These are phyloP conservation scores for Cyclina sinensis DNA, from an alignment of 1,140 invertebrate species.

Conservation along the genomic window DNA sequence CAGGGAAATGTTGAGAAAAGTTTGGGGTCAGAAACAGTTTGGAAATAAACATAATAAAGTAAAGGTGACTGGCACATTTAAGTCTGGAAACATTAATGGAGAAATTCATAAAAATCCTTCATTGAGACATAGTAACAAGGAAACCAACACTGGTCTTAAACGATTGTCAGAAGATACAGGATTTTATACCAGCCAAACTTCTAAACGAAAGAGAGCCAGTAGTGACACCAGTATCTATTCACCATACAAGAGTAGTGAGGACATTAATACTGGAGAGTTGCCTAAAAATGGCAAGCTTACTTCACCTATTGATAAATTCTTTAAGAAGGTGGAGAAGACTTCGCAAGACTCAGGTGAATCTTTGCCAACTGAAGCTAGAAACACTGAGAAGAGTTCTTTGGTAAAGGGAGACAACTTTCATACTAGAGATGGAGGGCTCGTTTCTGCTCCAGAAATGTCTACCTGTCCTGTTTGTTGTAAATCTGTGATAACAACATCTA, in stretches of 20 bases:
- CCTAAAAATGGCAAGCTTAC: not conserved
- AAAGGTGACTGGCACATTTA: not conserved
- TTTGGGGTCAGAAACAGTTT: constrained; percentile 65
- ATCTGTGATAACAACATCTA: constrained; percentile 49
- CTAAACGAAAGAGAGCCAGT: not conserved
- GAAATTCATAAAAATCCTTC: not conserved
- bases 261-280: not conserved
- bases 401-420: constrained; percentile 42
- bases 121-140: not conserved
- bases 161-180: constrained; percentile 2
- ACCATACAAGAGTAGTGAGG: not conserved
- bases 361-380: constrained; percentile 6
- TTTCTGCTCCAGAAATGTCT: constrained; percentile 29
- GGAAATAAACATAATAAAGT: not conserved
- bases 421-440: not conserved
- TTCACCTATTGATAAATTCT: constrained; percentile 55
- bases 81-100: not conserved
- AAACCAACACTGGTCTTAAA: not conserved
- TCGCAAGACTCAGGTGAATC: not conserved
- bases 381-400: not conserved
- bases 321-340: constrained; percentile 1
- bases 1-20: constrained; percentile 58
- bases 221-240: not conserved
- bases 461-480: constrained; percentile 73
- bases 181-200: not conserved